Evolutionary conservation across 2,113 vertebrate genomes (phyloP).

Genomic region (Megatriorchis doriae): DNA sequence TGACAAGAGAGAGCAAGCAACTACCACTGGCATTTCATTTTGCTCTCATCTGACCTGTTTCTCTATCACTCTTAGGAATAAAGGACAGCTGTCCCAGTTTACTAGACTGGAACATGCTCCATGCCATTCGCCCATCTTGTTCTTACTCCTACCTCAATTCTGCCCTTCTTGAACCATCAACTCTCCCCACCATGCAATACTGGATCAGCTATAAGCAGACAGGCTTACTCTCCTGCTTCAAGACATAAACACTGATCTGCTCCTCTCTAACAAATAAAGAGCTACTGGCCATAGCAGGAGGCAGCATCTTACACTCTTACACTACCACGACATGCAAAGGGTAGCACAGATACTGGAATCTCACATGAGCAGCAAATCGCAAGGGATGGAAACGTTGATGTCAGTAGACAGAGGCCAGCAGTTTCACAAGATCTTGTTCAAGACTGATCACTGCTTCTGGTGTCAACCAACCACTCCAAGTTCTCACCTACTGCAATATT

Average conservation of each 20-base stretch:
- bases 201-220: not conserved
- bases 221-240: not conserved
- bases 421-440: not conserved
- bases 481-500: not conserved
- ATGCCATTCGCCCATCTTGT: not conserved
- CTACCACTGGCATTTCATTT: not conserved
- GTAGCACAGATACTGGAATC: not conserved
- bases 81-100: not conserved
- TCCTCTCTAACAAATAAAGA: not conserved
- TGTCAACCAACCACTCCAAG: not conserved
- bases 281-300: not conserved
- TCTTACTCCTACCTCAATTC: not conserved
- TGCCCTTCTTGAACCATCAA: not conserved
- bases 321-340: fast-evolving
- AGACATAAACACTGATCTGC: not conserved
- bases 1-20: not conserved
- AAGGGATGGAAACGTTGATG: not conserved
- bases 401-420: not conserved
- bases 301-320: not conserved
- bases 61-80: not conserved
- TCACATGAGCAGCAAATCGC: fast-evolving
- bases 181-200: not conserved
- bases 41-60: not conserved
- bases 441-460: not conserved
- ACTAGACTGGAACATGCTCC: not conserved